Evolutionary conservation across 2,888 invertebrate species (phyloP), one percentile per base, ranked within the genome.

Genomic region (Cryptosula pallasiana): DNA sequence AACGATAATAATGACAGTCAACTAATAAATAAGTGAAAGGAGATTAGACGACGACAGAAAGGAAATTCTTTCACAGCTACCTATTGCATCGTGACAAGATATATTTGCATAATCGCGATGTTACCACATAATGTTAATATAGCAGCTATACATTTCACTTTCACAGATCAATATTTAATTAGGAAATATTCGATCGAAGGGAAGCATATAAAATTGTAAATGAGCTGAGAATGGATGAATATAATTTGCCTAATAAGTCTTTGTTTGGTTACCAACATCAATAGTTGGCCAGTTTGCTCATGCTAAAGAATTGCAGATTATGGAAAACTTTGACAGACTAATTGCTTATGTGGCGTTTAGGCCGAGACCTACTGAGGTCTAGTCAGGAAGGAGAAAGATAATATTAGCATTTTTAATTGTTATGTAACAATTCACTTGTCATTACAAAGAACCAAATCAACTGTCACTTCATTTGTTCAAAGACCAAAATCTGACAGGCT

Each of bases 231-330:
- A 2, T 63, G 45, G 45, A 27, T 63, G 63, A 63, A 63, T 63
- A 63, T 63, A 5, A 63, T 63, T 63, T 63, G 63, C 63, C 32
- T 63, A 63, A 63, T 63, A 27, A 63, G 63, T 32, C 63, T 63
- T 63, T 63, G 63, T 63, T 63, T 25, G 63, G 27, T 32, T 63
- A 63, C 13, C 25, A 13, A 63, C 9, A 34, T 20, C 9, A 45
- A 45, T 5, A 20, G 20, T 5, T 13, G 45, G 45, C 45, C 45
- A 5, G 45, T 13, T 45, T 45, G 45, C 5, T 20, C 45, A 45
- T 45, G 20, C 5, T 20, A 13, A 45, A 20, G 9, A 13, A 20
- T 20, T 45, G 45, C 20, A 45, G 5, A 45, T 45, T 45, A 45
- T 45, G 45, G 45, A 45, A n/a, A 45, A 45, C 45, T 45, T 45